Conservation (phyloP, 1,140 invertebrate genomes). For the Anoplolepis gracilipes region DNA sequence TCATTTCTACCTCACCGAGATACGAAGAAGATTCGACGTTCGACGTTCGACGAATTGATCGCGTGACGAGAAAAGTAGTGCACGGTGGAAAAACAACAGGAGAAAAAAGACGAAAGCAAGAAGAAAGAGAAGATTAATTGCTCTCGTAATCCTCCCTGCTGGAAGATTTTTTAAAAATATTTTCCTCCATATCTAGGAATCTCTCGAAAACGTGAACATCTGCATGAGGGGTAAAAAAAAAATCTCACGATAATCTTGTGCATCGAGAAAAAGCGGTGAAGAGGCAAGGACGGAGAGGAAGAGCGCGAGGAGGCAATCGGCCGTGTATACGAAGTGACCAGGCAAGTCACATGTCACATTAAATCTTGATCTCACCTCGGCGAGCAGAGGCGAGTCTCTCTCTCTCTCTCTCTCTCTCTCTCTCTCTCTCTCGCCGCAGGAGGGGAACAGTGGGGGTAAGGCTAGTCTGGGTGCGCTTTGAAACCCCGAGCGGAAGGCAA, state of each 20-base stretch:
- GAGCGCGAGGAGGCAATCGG: background rate
- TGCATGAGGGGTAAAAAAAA: background rate
- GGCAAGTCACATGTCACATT: conserved; percentile 74
- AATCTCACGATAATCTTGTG: background rate
- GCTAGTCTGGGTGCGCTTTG: conserved; percentile 84
- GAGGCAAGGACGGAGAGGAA: background rate
- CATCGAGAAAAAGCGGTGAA: background rate
- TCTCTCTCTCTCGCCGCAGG: conserved; percentile 24
- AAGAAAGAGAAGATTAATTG: conserved; percentile 3
- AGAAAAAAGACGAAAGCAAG: background rate
- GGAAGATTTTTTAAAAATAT: background rate
- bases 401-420: background rate
- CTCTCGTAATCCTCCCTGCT: background rate
- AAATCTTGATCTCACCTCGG: conserved; percentile 84
- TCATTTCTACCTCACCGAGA: background rate
- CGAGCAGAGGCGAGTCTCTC: conserved; percentile 3
- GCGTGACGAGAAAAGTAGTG: conserved; percentile 34
- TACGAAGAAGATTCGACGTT: background rate
- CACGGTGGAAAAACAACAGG: background rate
- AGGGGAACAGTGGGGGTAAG: conserved; percentile 79
- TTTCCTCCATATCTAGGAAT: background rate
- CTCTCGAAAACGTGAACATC: background rate
- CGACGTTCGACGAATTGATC: conserved; percentile 15
- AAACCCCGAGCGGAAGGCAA: conserved; percentile 85
- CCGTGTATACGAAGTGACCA: conserved; percentile 39